Evolutionary conservation across 2,888 invertebrate genomes (phyloP).

Genomic region (Drosophila picticornis): DNA sequence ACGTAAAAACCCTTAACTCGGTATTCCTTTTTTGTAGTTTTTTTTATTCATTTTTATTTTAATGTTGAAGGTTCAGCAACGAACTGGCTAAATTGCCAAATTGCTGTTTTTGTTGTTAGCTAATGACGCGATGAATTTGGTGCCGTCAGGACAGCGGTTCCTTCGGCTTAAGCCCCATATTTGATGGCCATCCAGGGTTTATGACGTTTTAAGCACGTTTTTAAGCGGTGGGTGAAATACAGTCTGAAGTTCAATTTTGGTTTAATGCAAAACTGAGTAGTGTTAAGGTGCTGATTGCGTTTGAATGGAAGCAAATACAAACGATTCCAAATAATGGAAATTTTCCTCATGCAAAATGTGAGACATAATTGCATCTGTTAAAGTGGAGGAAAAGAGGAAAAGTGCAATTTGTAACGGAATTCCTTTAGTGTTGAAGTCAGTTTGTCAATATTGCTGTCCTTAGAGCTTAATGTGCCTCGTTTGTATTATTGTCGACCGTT

Average conservation of each 20-base stretch:
- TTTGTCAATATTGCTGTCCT: neutral
- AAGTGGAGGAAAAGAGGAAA: neutral
- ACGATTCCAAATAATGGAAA: neutral
- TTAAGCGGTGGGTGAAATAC: slow-evolving; percentile 24
- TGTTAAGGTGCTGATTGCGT: neutral
- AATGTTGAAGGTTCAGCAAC: slow-evolving; percentile 24
- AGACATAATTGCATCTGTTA: neutral
- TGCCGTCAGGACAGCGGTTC: slow-evolving; percentile 32
- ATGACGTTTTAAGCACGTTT: slow-evolving; percentile 62
- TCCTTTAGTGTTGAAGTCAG: neutral
- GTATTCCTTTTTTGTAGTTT: neutral
- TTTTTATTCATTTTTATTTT: slow-evolving; percentile 3
- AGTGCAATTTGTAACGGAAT: neutral
- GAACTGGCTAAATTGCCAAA: slow-evolving; percentile 46
- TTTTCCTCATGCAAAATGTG: neutral
- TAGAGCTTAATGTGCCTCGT: neutral
- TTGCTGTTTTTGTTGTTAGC: slow-evolving; percentile 53
- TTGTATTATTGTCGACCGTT: neutral
- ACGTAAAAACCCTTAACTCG: slow-evolving; percentile 22
- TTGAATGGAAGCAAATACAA: neutral
- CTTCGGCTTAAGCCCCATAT: slow-evolving; percentile 11
- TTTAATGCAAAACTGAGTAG: slow-evolving; percentile 30
- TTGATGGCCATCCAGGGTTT: slow-evolving; percentile 41
- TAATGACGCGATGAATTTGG: slow-evolving; percentile 74
- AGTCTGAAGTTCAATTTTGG: neutral